Percentiles rank a stretch among this genome's conserved stretches.
Evolutionary conservation across 2,113 vertebrate genomes (phyloP).

Genomic region (Tragelaphus imberbis): DNA sequence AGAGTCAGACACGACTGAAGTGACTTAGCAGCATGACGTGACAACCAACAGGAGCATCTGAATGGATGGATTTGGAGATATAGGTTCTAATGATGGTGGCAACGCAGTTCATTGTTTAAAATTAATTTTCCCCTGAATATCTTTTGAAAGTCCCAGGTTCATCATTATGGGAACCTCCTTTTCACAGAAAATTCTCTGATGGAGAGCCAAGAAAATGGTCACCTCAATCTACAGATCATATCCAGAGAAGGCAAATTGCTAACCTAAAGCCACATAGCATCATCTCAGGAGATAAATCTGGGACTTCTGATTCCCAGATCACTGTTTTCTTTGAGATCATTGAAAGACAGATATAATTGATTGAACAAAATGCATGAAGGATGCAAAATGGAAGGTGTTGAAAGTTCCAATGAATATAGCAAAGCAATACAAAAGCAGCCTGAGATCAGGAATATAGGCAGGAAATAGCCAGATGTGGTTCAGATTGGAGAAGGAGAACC

Average conservation of each 20-base stretch:
- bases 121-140: neutral
- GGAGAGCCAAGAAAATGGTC: neutral
- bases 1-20: no score
- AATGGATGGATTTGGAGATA: neutral
- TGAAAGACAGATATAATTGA: constrained; percentile 38
- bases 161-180: neutral
- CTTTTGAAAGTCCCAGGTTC: constrained; percentile 12
- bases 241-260: neutral
- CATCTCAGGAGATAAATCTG: neutral
- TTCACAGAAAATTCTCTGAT: neutral
- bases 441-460: constrained; percentile 33
- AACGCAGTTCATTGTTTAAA: neutral
- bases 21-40: neutral
- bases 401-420: constrained; percentile 45
- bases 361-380: constrained; percentile 40
- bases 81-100: neutral
- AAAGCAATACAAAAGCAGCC: constrained; percentile 46
- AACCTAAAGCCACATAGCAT: neutral
- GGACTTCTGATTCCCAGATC: neutral
- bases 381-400: constrained; percentile 40
- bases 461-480: constrained; percentile 50
- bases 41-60: neutral
- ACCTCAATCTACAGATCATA: neutral
- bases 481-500: constrained; percentile 27
- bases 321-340: constrained; percentile 30